A percentile compares a stretch with the other conserved stretches of the same genome.
These are phyloP conservation scores for Choreutis nemorana DNA, from an alignment of 2,888 invertebrate genomes.

Conservation along the genomic window DNA sequence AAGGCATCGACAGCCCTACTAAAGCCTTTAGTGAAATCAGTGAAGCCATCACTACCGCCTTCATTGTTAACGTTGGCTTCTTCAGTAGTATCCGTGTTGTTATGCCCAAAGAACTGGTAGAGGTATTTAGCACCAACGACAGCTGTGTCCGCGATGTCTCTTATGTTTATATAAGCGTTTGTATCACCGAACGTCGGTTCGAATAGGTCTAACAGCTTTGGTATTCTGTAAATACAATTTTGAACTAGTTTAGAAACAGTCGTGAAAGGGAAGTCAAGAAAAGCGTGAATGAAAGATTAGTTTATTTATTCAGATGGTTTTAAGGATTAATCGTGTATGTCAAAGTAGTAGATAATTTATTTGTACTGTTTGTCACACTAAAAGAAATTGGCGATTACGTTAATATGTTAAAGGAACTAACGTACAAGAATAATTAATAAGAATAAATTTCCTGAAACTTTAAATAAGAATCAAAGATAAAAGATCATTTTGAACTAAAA, in stretches of 20 bases:
- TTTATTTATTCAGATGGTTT: too few species aligned
- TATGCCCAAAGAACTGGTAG: constrained; percentile 28
- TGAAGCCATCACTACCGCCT: constrained; percentile 9
- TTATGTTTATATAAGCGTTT: constrained; percentile 30
- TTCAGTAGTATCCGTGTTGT: constrained; percentile 12
- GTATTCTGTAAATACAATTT: constrained; percentile 38
- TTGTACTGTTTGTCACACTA: too few species aligned
- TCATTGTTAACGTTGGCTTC: constrained; percentile 13
- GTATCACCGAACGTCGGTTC: constrained; percentile 47
- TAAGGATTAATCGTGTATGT: too few species aligned
- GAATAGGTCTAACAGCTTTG: constrained; percentile 38
- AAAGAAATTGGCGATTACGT: too few species aligned
- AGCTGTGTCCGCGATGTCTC: constrained; percentile 28
- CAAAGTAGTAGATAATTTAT: too few species aligned
- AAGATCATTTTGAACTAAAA: background rate
- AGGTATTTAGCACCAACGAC: constrained; percentile 32
- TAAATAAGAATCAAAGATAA: too few species aligned
- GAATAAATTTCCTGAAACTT: too few species aligned
- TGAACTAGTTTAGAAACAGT: too few species aligned
- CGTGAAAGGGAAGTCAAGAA: too few species aligned
- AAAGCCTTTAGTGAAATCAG: constrained; percentile 19
- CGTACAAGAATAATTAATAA: too few species aligned
- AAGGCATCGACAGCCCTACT: constrained; percentile 24
- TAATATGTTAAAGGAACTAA: too few species aligned
- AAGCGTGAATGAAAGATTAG: too few species aligned